These are phyloP conservation scores for Eumerus sabulonum DNA, from an alignment of 2,888 invertebrate species.

Conservation along the genomic window DNA sequence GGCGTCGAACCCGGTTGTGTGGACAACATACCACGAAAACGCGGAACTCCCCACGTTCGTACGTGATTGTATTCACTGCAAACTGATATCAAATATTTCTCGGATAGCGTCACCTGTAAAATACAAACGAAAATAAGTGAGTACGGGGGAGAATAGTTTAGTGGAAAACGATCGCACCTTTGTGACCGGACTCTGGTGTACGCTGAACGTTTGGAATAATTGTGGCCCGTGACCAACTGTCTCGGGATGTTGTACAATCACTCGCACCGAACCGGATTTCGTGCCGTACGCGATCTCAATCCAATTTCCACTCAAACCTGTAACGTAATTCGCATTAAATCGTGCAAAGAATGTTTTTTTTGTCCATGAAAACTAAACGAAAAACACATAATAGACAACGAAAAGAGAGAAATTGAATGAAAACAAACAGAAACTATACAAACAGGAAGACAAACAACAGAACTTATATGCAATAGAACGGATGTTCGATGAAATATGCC, in stretches of 20 bases:
- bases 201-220: conserved; percentile 98
- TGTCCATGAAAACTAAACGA: neutral
- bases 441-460: conserved; percentile 6
- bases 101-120: conserved; percentile 91
- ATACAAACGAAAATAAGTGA: conserved; percentile 1
- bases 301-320: conserved; percentile 98
- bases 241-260: conserved; percentile 99
- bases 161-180: conserved; percentile 82
- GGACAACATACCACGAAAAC: conserved; percentile 98
- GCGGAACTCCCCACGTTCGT: conserved; percentile 96
- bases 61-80: conserved; percentile 99
- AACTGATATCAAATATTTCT: conserved; percentile 96
- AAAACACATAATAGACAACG: conserved; percentile 28
- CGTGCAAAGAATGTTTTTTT: too few species aligned
- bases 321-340: conserved; percentile 43
- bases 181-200: conserved; percentile 96
- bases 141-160: too few species aligned
- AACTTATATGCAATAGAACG: conserved; percentile 38
- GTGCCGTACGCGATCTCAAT: conserved; percentile 99
- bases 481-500: conserved; percentile 67
- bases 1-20: conserved; percentile 99
- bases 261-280: conserved; percentile 95
- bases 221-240: conserved; percentile 99
- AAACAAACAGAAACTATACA: conserved; percentile 34
- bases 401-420: conserved; percentile 38